Evolutionary conservation across 1,140 invertebrate species (phyloP), one percentile per base, ranked within the genome.

Genomic region (Drosophila ficusphila): DNA sequence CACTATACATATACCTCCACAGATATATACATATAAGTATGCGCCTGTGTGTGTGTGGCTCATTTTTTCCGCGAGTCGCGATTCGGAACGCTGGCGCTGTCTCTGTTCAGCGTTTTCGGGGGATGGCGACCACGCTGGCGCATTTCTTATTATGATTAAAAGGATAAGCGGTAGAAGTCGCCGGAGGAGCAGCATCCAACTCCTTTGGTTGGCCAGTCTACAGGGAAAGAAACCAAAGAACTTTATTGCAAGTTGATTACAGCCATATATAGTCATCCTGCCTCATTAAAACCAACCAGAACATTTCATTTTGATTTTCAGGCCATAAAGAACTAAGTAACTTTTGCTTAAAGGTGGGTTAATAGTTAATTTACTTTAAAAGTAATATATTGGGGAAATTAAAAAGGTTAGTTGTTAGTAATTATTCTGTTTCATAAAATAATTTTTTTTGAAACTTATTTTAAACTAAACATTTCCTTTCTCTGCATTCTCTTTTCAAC

Each of bases 121-220:
- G 48, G 65, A 69, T 67, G 58, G 47, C 48, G 54, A 18, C 44
- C 78, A 64, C 73, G 73, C 79, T 88, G 74, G 82, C 82, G 82
- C 68, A 86, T 88, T 86, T 88, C 82, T 86, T 86, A 86, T 86
- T 86, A 86, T 86, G 82, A 86, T 88, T 82, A 86, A 86, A 61
- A 72, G 77, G 67, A 88, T 77, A 77, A 70, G 67, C 62, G 48
- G 56, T 29, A 52, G 46, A 14, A 58, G 68, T 16, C 12, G 9
- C 6, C 19, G 14, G 12, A 52, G 46, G 38, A 34, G 19, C 33
- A 47, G 41, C 73, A 46, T 44, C 47, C 58, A 29, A 16, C 31
- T 64, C 68, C 57, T 64, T 69, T 71, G 74, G 76, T 74, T 65
- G 75, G 75, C 53, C 58, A 58, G 47, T 70, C 60, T 70, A 69